Conservation (phyloP, 2,797 vertebrate species). For the Urocyon cinereoargenteus region DNA sequence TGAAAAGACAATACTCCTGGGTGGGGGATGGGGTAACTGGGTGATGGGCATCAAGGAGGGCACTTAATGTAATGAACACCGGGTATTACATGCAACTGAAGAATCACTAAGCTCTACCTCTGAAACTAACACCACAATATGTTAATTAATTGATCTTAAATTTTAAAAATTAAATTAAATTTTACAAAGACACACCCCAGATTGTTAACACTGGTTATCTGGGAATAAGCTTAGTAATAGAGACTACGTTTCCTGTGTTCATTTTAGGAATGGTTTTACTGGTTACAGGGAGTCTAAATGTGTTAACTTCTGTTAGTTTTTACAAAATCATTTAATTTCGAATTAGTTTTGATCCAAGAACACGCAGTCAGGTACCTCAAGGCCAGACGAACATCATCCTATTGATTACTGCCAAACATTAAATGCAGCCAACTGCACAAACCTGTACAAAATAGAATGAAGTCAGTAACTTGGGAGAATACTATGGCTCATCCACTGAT, state of each 20-base stretch:
- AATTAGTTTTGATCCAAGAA: slow-evolving; percentile 55
- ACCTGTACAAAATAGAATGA: slow-evolving; percentile 40
- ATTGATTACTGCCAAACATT: not conserved
- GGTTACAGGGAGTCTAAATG: not conserved
- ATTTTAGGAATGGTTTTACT: slow-evolving; percentile 22
- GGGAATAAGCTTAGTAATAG: not conserved
- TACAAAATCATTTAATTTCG: not conserved
- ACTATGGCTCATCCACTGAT: not conserved
- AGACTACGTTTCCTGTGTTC: slow-evolving; percentile 8
- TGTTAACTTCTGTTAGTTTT: slow-evolving; percentile 32
- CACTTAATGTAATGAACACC: not conserved
- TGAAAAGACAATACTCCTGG: not conserved
- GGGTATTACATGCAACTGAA: not conserved
- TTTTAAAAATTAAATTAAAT: not conserved
- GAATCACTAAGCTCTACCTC: not conserved
- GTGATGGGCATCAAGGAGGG: not conserved
- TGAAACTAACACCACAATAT: not conserved
- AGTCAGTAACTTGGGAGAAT: slow-evolving; percentile 21
- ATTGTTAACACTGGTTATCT: not conserved
- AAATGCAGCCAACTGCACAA: slow-evolving; percentile 35
- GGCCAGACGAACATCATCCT: not conserved
- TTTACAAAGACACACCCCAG: not conserved
- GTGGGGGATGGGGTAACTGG: not conserved
- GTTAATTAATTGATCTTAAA: not conserved
- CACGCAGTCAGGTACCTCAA: not conserved